Base-by-base conservation (phyloP, 2,888 invertebrate genomes). In the Phengaris arion region DNA sequence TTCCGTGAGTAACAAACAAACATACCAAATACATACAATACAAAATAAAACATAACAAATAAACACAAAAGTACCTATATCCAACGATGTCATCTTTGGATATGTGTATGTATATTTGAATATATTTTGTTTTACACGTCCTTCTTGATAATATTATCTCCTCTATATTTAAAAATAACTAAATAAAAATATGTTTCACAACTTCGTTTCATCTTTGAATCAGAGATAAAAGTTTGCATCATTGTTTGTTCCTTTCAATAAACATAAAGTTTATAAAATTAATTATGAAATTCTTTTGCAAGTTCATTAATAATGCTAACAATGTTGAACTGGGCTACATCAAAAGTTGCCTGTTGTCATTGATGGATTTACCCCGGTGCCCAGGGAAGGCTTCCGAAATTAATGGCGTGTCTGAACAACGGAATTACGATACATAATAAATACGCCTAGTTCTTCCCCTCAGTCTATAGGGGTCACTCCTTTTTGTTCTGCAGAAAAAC, bases 271-370 rank as follows among this genome's bases (percentile, higher is more conserved):
- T 64, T 64, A 35, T 35, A 64, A 64, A 45, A 64, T 64, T 64
- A 64, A 35, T 64, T 12, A 64, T 64, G 12, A 64, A 64, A 45
- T 64, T 64, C 12, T 64, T 59, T 64, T 22, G 64, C 35, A 64
- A 64, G 64, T 64, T 64, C 13, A 64, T 45, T 64, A 64, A 64
- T 69, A 69, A 69, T 69, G 69, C 48, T 69, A 69, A 69, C 69
- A 69, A 69, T 48, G 69, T 69, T 69, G 46, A 48, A 55, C 55
- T 8, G n/a, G 55, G 68, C 46, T 15, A 69, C 69, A 69, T 69
- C 69, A 69, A n/a, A 69, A 69, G 64, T 35, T 45, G 64, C 13
- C 13, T 35, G 64, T 64, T 64, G 64, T 64, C 64, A 45, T 64
- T 64, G 64, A 64, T 64, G 64, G 35, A 64, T 64, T 45, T 45